These are phyloP conservation scores for Moxostoma hubbsi DNA, from an alignment of 2,797 vertebrate species.

Conservation along the genomic window DNA sequence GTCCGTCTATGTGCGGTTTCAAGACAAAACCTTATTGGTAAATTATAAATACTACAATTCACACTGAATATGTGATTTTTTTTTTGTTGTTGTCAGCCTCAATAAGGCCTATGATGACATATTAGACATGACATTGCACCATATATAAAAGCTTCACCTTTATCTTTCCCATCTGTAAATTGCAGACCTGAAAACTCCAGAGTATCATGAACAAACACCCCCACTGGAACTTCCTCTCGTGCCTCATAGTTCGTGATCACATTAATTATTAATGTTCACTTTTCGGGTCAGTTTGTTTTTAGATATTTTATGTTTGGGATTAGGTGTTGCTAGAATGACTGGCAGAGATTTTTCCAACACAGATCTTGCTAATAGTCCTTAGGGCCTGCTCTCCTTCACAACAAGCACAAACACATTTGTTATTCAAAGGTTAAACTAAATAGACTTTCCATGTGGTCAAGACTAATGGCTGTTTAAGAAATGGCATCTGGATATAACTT, in stretches of 20 bases:
- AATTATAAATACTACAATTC: no score
- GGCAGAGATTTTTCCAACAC: not conserved
- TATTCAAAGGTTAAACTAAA: not conserved
- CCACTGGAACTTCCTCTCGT: constrained; percentile 12
- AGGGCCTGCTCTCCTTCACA: not conserved
- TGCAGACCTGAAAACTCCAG: not conserved
- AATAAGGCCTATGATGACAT: constrained; percentile 9
- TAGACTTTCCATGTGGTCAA: not conserved
- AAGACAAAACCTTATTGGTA: no score
- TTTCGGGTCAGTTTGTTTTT: constrained; percentile 19
- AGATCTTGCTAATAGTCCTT: not conserved
- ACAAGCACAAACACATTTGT: constrained; percentile 6
- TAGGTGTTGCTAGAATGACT: constrained; percentile 2
- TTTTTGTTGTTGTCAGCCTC: no score
- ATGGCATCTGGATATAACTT: not conserved
- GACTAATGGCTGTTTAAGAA: not conserved
- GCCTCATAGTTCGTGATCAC: not conserved
- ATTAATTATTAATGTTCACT: constrained; percentile 42
- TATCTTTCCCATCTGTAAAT: not conserved
- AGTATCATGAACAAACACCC: not conserved
- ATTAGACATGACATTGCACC: not conserved
- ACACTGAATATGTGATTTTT: no score
- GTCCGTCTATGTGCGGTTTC: no score
- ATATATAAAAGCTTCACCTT: not conserved
- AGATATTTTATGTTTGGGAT: constrained; percentile 4